These are phyloP conservation scores for Tetramorium alpestre DNA, from an alignment of 1,140 invertebrate genomes.

Conservation along the genomic window DNA sequence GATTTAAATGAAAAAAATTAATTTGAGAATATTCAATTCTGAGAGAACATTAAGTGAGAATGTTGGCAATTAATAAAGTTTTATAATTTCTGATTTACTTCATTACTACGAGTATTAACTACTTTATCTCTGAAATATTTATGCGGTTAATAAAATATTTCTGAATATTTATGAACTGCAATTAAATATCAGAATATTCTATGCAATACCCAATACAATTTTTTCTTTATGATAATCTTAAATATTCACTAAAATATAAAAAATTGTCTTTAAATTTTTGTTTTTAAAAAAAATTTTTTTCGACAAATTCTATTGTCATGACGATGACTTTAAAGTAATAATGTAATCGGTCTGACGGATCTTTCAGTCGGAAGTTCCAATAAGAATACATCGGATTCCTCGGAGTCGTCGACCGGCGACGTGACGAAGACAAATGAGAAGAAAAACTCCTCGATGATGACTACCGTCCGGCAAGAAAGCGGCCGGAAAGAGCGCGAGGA, in stretches of 20 bases:
- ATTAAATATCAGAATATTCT: background rate
- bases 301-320: background rate
- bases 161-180: background rate
- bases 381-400: constrained; percentile 39
- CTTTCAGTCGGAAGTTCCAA: background rate
- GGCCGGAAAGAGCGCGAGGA: background rate
- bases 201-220: background rate
- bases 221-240: background rate
- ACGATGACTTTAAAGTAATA: background rate
- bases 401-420: constrained; percentile 17
- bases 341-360: background rate
- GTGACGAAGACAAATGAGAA: constrained; percentile 3
- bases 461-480: constrained; percentile 33
- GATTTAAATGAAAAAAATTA: background rate
- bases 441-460: background rate
- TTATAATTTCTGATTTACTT: background rate
- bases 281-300: too few species aligned
- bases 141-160: background rate
- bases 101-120: background rate
- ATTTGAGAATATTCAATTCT: background rate
- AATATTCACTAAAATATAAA: background rate
- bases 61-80: background rate
- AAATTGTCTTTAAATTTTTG: background rate
- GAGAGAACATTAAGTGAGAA: background rate
- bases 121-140: background rate